Evolutionary conservation across 1,140 invertebrate genomes (phyloP), one percentile per base, ranked within the genome.

Genomic region (Galleria mellonella): DNA sequence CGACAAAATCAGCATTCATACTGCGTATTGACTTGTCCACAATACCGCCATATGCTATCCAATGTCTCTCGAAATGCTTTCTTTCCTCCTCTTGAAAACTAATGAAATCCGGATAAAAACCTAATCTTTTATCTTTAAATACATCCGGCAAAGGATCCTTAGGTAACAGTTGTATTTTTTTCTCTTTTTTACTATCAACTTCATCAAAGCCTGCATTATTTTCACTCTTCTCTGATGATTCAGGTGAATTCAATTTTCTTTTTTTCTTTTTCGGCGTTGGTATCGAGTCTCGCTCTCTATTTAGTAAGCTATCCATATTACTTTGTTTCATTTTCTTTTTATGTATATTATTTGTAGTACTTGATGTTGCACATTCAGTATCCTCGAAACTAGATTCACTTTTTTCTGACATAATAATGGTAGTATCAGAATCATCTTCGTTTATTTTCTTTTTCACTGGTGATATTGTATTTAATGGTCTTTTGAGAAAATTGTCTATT

Each of bases 31-130:
- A 55, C 42, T 87, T 79, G 6, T 86, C 62, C 14, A 89, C 48
- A 27, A 37, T 55, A 7, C 89, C 89, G 15, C 87, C 87, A 53
- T 87, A 88, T 3, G 83, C 88, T 41, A 87, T 75, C 84, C 88
- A 89, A 74, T 88, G 83, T 47, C 87, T 68, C 62, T 83, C 81
- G 48, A 78, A 83, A 52, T 65, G 53, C 10, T 40, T 65, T 30
- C 79, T 66, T 48, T 78, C 71, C 2, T 64, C 47, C 48, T 79
- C 71, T 1, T 67, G 51, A 44, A 86, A 71, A 45, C 71, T 72
- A 49, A 82, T 69, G 32, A 81, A 82, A 53, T 82, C 74, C 23
- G 76, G 77, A 61, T 84, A 83, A 42, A 87, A 87, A 27, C 71
- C 73, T 41, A 87, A 38, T 27, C 48, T 65, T 51, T 68, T 76